Evolutionary conservation across 2,888 invertebrate genomes (phyloP).

Genomic region (Leptinotarsa haldemani): DNA sequence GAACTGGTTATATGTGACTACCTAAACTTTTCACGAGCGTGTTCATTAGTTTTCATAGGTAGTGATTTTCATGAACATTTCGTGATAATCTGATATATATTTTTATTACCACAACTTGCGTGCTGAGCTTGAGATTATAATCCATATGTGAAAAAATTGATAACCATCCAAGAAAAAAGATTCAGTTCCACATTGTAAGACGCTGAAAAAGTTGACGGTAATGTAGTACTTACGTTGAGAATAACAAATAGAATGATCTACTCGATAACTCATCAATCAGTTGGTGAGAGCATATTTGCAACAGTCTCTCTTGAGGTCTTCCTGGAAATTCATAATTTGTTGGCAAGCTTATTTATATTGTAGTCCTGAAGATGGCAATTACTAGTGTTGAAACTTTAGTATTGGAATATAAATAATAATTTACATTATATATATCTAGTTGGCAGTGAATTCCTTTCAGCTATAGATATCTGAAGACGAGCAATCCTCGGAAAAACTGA

Average conservation of each 20-base stretch:
- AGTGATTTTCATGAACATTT: conserved; percentile 45
- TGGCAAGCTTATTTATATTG: too few relatives aligned
- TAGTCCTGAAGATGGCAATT: too few relatives aligned
- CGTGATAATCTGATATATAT: conserved; percentile 51
- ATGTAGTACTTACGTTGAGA: neutral
- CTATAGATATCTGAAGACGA: too few relatives aligned
- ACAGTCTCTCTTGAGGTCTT: too few relatives aligned
- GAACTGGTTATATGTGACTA: conserved; percentile 6
- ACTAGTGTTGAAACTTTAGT: too few relatives aligned
- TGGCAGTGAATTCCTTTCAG: too few relatives aligned
- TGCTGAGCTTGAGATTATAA: conserved; percentile 41
- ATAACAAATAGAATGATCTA: neutral
- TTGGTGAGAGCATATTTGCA: too few relatives aligned
- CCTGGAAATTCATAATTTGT: too few relatives aligned
- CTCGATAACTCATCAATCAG: neutral
- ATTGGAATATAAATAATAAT: too few relatives aligned
- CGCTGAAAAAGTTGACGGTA: neutral
- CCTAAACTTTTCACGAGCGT: conserved; percentile 20
- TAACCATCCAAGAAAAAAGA: conserved; percentile 28
- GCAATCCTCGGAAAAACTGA: too few relatives aligned
- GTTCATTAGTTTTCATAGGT: conserved; percentile 32
- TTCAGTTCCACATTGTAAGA: conserved; percentile 8
- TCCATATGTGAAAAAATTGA: conserved; percentile 39
- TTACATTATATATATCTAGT: too few relatives aligned
- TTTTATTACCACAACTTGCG: conserved; percentile 49